Evolutionary conservation across 2,888 invertebrate genomes (phyloP).

Genomic region (Tenthredo scrophulariae): DNA sequence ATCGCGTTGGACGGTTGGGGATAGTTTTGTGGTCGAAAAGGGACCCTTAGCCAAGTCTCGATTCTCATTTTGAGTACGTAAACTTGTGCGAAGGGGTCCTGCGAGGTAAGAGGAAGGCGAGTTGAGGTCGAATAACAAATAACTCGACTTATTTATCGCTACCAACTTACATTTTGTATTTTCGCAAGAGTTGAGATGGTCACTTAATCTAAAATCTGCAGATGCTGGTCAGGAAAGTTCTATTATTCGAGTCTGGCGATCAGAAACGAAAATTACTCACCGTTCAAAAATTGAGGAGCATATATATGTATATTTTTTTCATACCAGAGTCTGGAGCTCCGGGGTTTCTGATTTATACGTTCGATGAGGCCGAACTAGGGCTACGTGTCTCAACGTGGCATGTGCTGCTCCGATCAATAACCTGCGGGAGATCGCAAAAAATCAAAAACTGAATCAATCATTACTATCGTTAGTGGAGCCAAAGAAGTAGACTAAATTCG

Average conservation of each 20-base stretch:
- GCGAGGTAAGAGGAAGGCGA: not conserved
- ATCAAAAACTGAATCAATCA: slow-evolving; percentile 44
- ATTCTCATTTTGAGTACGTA: not conserved
- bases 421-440: slow-evolving; percentile 15
- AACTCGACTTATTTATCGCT: slow-evolving; percentile 10
- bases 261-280: slow-evolving; percentile 27
- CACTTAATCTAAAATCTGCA: not conserved
- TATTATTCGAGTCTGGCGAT: slow-evolving; percentile 26
- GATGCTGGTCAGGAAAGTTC: slow-evolving; percentile 26
- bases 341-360: slow-evolving; percentile 38
- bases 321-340: slow-evolving; percentile 16
- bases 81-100: not conserved
- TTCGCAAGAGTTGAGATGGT: not conserved
- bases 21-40: not conserved
- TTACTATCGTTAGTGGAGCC: slow-evolving; percentile 13
- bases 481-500: not conserved
- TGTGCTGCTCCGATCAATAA: slow-evolving; percentile 49
- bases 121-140: not conserved
- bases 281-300: slow-evolving; percentile 29
- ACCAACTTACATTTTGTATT: not conserved
- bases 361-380: slow-evolving; percentile 37
- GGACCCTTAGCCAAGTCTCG: not conserved
- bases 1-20: slow-evolving; percentile 3
- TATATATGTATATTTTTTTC: not conserved
- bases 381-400: slow-evolving; percentile 44